These are phyloP conservation scores for Lymantria monacha DNA, from an alignment of 2,888 invertebrate species.

Conservation along the genomic window DNA sequence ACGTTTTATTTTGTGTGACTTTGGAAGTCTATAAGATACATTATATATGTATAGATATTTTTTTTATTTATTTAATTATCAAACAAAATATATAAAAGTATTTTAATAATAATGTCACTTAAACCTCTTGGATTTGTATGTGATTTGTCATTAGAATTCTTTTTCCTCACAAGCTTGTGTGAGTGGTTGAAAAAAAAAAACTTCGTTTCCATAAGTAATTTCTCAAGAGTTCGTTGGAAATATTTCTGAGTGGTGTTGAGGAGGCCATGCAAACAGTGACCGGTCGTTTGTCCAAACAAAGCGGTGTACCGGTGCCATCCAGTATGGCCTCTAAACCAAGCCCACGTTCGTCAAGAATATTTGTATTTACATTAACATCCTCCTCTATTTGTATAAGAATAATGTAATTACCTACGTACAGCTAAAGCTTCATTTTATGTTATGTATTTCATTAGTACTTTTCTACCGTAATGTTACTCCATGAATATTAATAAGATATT, in stretches of 20 bases:
- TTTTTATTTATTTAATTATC: too few species aligned
- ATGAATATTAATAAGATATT: too few species aligned
- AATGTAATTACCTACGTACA: constrained; percentile 55
- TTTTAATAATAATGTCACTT: too few species aligned
- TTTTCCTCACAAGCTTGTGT: constrained; percentile 2
- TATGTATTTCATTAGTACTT: neutral
- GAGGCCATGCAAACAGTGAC: constrained; percentile 75
- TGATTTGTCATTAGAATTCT: neutral
- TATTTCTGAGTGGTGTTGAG: constrained; percentile 73
- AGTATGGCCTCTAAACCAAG: constrained; percentile 51
- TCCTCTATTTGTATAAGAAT: constrained; percentile 65
- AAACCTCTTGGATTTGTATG: too few species aligned
- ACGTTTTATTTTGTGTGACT: too few species aligned
- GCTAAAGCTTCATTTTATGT: constrained; percentile 29
- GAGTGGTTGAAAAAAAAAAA: constrained; percentile 32
- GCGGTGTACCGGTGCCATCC: constrained; percentile 49
- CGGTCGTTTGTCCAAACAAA: constrained; percentile 74
- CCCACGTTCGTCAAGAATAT: constrained; percentile 60
- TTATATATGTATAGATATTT: too few species aligned
- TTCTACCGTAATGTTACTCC: neutral
- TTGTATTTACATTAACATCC: constrained; percentile 66
- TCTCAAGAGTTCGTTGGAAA: constrained; percentile 63
- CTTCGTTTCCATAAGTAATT: constrained; percentile 37
- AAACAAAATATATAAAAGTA: too few species aligned
- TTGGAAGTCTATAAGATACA: too few species aligned